Evolutionary conservation across 1,140 invertebrate genomes (phyloP), one percentile per base, ranked within the genome.

Genomic region (Hermetia illucens): DNA sequence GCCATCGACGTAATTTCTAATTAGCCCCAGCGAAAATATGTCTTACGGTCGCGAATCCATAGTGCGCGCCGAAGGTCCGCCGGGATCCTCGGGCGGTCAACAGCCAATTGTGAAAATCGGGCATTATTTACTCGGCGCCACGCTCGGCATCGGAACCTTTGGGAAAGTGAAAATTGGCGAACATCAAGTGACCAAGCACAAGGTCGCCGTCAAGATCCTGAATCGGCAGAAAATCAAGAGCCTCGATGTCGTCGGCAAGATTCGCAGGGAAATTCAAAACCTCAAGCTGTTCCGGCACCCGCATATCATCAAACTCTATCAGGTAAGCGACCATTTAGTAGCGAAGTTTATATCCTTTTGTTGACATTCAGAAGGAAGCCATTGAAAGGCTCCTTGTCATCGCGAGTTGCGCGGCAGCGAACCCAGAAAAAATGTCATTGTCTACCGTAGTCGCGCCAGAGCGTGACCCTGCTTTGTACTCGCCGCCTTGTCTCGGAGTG

Each of bases 151-250:
- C 29, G 90, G 90, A 8, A 93, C 90, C 9, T 93, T 94, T 67
- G 90, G 90, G 29, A 94, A 94, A 72, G 90, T 94, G 4, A 94
- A 94, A 72, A 91, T 97, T 60, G 95, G 94, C 4, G 90, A 93
- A 58, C 96, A 99, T 69, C 87, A 96, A 47, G 64, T 95, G 19
- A 98, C 96, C 5, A 89, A 88, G 42, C 92, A 98, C 56, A 97
- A 98, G 69, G 96, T 99, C 24, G 95, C 95, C 19, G 88, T 99
- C 0, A 99, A 99, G 66, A 98, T 99, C 45, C 64, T 99, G 18
- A 99, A 99, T 62, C 72, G 96, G 18, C 89, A 98, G 52, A 98
- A 98, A 63, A 99, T 99, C 24, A 99, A 98, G 64, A 95, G 86
- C 55, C 68, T 99, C 3, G 95, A 99, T 78, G 95, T 99, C 3